Conservation (phyloP, 2,888 invertebrate species). For the Drosophila kanekoi region DNA sequence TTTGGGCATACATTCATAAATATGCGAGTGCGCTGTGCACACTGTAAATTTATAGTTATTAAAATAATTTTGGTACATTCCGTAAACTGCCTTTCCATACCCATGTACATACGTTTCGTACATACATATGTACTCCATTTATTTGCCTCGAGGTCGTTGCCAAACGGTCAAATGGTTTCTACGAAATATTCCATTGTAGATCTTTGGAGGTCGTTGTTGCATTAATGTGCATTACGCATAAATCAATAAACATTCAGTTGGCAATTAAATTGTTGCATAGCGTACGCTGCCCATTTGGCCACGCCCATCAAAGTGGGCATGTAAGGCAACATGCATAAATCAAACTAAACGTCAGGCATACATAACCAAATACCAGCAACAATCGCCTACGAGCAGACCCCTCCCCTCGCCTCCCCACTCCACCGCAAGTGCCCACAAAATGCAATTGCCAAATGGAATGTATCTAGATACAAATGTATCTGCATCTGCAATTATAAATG, state of each 20-base stretch:
- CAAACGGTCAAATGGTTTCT: conserved; percentile 14
- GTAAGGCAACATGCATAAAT: conserved; percentile 50
- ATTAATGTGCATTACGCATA: conserved; percentile 66
- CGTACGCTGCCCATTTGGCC: conserved; percentile 15
- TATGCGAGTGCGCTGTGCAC: conserved; percentile 6
- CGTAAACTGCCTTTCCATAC: conserved; percentile 3
- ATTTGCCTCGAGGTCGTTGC: conserved; percentile 17
- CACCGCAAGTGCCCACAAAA: not conserved
- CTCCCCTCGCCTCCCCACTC: no score
- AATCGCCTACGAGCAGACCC: no score
- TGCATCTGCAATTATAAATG: conserved; percentile 8
- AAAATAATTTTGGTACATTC: conserved; percentile 36
- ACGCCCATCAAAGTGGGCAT: conserved; percentile 34
- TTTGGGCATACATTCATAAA: conserved; percentile 35
- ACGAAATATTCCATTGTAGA: conserved; percentile 9
- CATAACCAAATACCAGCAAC: conserved; percentile 43
- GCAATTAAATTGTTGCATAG: conserved; percentile 72
- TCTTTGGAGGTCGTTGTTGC: conserved; percentile 47
- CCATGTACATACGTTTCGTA: not conserved
- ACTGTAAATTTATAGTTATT: conserved; percentile 34
- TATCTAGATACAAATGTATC: conserved; percentile 18
- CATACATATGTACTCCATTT: conserved; percentile 4
- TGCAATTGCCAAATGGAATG: conserved; percentile 31
- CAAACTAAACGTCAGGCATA: conserved; percentile 61
- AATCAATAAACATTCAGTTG: conserved; percentile 70